These are phyloP conservation scores for Gallirallus australis DNA, from an alignment of 2,797 vertebrate species.

Conservation along the genomic window DNA sequence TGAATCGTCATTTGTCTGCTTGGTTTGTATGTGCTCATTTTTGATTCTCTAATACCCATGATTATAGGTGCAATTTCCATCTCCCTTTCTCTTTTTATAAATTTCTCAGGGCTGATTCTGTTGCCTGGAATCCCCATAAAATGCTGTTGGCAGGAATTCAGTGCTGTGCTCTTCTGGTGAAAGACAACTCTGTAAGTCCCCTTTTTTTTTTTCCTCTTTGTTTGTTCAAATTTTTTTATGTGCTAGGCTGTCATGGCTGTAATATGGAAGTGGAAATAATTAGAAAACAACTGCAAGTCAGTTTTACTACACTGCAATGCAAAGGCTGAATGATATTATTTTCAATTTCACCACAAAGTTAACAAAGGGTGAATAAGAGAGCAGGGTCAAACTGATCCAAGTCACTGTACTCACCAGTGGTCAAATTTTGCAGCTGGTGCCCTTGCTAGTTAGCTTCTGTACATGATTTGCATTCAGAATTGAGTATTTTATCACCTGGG, in stretches of 20 bases:
- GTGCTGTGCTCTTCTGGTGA: slow-evolving; percentile 87
- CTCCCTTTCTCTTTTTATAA: not conserved
- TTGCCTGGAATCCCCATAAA: slow-evolving; percentile 91
- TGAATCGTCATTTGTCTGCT: not conserved
- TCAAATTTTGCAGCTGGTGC: not conserved
- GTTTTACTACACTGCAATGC: not conserved
- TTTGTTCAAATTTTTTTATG: not conserved
- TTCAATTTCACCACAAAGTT: not conserved
- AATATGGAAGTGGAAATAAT: not conserved
- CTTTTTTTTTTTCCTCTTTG: not conserved
- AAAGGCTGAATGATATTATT: not conserved
- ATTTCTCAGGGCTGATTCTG: slow-evolving; percentile 81
- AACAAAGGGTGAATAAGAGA: not conserved
- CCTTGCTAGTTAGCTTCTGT: slow-evolving; percentile 17
- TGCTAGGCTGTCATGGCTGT: not conserved
- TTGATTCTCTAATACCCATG: not conserved
- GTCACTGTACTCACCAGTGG: not conserved
- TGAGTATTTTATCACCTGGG: slow-evolving; percentile 14
- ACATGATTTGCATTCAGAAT: slow-evolving; percentile 12
- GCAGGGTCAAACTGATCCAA: not conserved
- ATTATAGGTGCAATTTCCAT: not conserved
- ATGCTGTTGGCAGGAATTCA: slow-evolving; percentile 90
- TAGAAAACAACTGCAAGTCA: not conserved
- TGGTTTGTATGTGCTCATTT: not conserved
- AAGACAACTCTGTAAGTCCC: slow-evolving; percentile 83